These are phyloP conservation scores for Ips typographus DNA, from an alignment of 1,140 invertebrate genomes.

Conservation along the genomic window DNA sequence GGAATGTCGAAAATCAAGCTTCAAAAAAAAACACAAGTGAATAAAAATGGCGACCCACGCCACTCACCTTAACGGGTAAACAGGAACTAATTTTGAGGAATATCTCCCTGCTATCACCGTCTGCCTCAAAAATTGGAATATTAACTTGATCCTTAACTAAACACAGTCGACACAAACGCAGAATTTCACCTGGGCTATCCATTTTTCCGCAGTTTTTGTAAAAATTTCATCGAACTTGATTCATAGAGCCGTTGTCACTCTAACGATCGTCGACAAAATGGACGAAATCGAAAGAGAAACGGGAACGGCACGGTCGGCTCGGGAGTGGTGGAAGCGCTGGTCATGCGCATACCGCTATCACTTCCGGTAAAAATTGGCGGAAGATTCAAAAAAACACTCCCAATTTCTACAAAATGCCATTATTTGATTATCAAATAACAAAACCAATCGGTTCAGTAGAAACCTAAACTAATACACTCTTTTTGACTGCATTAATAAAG, in stretches of 20 bases:
- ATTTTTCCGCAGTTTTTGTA: constrained; percentile 39
- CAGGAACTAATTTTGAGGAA: constrained; percentile 61
- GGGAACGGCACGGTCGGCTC: too few species aligned
- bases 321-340: too few species aligned
- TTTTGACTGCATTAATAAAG: too few species aligned
- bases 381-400: too few species aligned
- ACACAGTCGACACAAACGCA: constrained; percentile 61
- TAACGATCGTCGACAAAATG: constrained; percentile 38
- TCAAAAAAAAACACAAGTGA: constrained; percentile 25
- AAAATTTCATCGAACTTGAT: constrained; percentile 40
- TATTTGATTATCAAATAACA: too few species aligned
- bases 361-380: too few species aligned
- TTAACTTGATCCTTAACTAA: constrained; percentile 61
- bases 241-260: constrained; percentile 19
- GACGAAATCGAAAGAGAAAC: constrained; percentile 5
- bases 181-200: constrained; percentile 51
- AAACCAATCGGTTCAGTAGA: too few species aligned
- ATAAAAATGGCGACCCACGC: constrained; percentile 53
- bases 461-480: too few species aligned
- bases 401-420: too few species aligned
- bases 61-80: constrained; percentile 64
- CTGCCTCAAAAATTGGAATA: constrained; percentile 60
- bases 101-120: constrained; percentile 58
- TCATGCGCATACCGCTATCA: too few species aligned
- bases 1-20: constrained; percentile 44